Base-by-base conservation (phyloP, 2,888 invertebrate genomes). In the Erynnis tages region DNA sequence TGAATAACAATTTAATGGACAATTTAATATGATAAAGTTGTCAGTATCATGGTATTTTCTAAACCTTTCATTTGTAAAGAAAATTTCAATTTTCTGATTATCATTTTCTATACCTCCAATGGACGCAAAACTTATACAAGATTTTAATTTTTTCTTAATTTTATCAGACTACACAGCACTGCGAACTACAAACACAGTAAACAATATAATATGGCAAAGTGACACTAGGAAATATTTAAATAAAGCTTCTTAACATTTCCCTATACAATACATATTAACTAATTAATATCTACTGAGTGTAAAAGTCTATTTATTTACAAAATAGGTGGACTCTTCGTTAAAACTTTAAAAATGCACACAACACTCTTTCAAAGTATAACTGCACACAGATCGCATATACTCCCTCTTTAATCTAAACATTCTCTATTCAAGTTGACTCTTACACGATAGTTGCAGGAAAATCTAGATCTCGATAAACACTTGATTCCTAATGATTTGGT, bases 271-370 rank as follows among this genome's bases (percentile, higher is more conserved):
- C 10, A 17, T 11, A 11, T 10, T 19, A 35, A 6, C 68, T 73
- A 73, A 68, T 67, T 70, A 73, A 67, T 66, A 67, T 69, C 68
- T 77, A 77, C 67, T 71, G 78, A 74, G 81, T 85, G 86, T 87
- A 86, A 84, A 87, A 87, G 77, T 79, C 81, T 82, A 81, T 77
- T 73, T 84, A 88, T 85, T 84, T 88, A 88, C 87, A 88, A 84
- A 85, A 85, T 86, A 88, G 88, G 88, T 89, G 88, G 88, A 86
- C 82, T 85, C 79, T 89, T 89, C 87, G 85, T 84, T 81, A 79
- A 76, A 84, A 81, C 77, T 73, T 72, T 76, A 76, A 76, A 74
- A 82, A 79, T 72, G 64, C 84, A 85, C 86, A 75, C 85, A 76
- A 77, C 73, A 76, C 77, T 71, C 77, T 71, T 69, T n/a, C n/a